Conservation (phyloP, 1,140 invertebrate species). For the Heliothis subflexa region DNA sequence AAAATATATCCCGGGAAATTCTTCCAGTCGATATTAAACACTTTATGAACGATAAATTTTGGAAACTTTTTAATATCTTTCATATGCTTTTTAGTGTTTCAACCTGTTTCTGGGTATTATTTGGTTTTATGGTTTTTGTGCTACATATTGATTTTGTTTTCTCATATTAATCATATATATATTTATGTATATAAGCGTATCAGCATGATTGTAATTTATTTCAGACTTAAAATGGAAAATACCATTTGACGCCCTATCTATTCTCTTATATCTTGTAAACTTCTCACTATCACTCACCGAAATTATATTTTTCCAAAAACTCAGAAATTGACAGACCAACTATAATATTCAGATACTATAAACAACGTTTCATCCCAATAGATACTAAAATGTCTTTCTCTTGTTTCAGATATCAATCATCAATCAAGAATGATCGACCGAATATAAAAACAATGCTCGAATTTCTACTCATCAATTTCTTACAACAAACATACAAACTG, state of each 20-base stretch:
- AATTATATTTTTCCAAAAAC: background rate
- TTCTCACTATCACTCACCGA: background rate
- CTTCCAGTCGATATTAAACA: background rate
- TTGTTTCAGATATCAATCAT: slow-evolving; percentile 44
- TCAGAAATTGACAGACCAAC: too few relatives aligned
- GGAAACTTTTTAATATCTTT: background rate
- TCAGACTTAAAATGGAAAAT: too few relatives aligned
- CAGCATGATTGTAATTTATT: too few relatives aligned
- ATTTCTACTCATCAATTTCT: background rate
- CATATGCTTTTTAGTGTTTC: background rate
- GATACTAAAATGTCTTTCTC: slow-evolving; percentile 11
- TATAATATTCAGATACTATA: background rate
- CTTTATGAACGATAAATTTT: slow-evolving; percentile 32
- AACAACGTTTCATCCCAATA: background rate
- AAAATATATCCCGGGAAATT: slow-evolving; percentile 4
- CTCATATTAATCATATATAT: too few relatives aligned
- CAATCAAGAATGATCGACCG: slow-evolving; percentile 42
- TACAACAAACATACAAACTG: slow-evolving; percentile 7
- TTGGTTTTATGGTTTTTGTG: background rate
- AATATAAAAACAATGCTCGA: slow-evolving; percentile 7
- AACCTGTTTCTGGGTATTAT: background rate
- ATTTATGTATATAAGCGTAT: too few relatives aligned
- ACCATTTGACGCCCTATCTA: too few relatives aligned
- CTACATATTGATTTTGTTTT: too few relatives aligned
- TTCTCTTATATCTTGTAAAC: too few relatives aligned